These are phyloP conservation scores for Metalampra italica DNA, from an alignment of 2,888 invertebrate genomes.

Conservation along the genomic window DNA sequence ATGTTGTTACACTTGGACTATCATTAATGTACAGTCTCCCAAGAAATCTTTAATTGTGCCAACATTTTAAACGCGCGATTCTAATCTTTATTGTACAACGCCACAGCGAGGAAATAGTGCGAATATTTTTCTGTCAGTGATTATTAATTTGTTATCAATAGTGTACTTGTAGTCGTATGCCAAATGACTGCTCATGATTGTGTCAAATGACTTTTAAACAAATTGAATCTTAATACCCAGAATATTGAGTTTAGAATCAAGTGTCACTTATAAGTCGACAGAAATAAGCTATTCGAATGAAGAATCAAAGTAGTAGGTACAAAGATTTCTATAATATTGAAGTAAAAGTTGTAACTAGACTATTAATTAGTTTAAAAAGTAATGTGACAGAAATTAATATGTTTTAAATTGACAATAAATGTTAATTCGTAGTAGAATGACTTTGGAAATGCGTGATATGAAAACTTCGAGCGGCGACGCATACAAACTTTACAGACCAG, in stretches of 20 bases:
- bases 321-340: constrained; percentile 3
- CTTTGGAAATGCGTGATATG: constrained; percentile 2
- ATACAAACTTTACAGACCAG: constrained; percentile 20
- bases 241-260: not conserved
- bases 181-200: constrained; percentile 13
- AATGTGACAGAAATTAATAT: not conserved
- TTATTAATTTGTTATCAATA: not conserved
- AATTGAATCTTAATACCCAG: not conserved
- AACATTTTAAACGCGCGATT: no score
- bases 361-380: not conserved
- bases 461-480: not conserved
- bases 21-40: no score
- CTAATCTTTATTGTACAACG: no score
- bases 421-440: not conserved
- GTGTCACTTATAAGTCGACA: not conserved
- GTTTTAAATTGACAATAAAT: not conserved
- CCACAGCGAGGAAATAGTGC: no score
- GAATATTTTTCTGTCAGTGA: not conserved
- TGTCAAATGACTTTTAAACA: constrained; percentile 26
- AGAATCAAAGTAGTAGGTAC: constrained; percentile 18
- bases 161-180: constrained; percentile 6
- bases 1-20: no score
- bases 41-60: no score
- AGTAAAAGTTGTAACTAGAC: not conserved
- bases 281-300: constrained; percentile 18